phyloP scores from a whole-genome alignment of 2,797 vertebrate genomes.

The Alosa sapidissima region DNA sequence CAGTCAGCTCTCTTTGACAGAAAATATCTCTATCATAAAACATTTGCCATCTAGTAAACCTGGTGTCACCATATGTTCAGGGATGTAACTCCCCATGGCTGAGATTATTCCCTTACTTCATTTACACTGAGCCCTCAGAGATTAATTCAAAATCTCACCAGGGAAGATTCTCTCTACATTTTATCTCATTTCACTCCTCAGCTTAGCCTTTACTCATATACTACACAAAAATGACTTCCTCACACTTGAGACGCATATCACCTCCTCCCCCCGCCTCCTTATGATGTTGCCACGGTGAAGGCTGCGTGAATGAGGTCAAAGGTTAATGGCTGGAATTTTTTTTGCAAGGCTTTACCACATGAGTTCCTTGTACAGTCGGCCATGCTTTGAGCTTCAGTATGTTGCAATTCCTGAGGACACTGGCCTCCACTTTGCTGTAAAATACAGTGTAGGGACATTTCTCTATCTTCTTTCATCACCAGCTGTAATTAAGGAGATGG shows the following conservation, averaged over 20 bases:
- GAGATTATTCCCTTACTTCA: background rate
- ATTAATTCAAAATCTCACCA: background rate
- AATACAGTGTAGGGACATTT: background rate
- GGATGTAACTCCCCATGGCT: background rate
- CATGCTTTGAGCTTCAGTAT: background rate
- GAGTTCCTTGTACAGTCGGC: background rate
- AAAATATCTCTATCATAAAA: background rate
- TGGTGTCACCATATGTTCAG: background rate
- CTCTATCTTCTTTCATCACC: conserved; percentile 16
- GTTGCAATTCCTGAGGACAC: background rate
- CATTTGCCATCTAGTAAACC: background rate
- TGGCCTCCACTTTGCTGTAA: background rate
- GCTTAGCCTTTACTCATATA: background rate
- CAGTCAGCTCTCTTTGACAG: background rate
- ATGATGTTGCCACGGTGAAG: background rate
- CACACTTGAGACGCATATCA: background rate
- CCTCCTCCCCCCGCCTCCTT: background rate
- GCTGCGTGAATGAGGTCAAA: conserved; percentile 5
- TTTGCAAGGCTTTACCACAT: background rate
- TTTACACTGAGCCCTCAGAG: background rate
- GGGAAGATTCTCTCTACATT: background rate
- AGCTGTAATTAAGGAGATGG: conserved; percentile 20
- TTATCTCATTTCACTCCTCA: background rate
- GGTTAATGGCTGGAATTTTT: conserved; percentile 21
- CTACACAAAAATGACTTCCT: background rate